Base-by-base conservation (phyloP, 2,888 invertebrate genomes). In the Brenthis hecate region DNA sequence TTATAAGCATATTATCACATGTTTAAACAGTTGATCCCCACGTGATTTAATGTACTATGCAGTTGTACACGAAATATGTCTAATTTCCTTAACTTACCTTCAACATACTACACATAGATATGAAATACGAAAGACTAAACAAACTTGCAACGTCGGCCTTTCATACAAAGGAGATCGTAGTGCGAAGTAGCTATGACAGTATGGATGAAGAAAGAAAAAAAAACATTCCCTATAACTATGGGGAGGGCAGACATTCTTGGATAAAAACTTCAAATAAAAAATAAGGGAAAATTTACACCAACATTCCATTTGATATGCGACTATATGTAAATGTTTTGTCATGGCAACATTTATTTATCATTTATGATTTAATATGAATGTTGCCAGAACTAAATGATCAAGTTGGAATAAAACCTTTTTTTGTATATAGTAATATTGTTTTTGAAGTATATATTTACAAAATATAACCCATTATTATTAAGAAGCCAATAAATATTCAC, bases 261-360 rank as follows among this genome's bases (percentile, higher is more conserved):
- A 82, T 77, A 86, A 81, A 19, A 77, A 78, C 56, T 75, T 79
- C 79, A 81, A 82, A 81, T 81, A 82, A 76, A 82, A 85, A 85
- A 81, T 77, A 79, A 80, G 77, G 81, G 83, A 80, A 86, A 91
- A 88, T 89, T 85, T 94, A 94, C 94, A 94, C 94, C 94, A 94
- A 94, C 94, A 94, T 94, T 94, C 94, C 94, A 94, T 94, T 94
- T 94, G 94, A 64, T 79, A 80, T 87, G 85, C 87, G 77, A 81
- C 88, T 87, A 85, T 84, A 77, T 83, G 84, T 81, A 72, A 76
- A 66, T 78, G 50, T 80, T 79, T 80, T 74, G 88, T 86, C 82
- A 74, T 88, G 88, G 89, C 91, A 92, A 91, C 91, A 91, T 84
- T 83, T 68, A 28, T 56, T 66, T 67, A 43, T 53, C 23, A 62